These are phyloP conservation scores for Trachymyrmex septentrionalis DNA, from an alignment of 1,140 invertebrate species.

Conservation along the genomic window DNA sequence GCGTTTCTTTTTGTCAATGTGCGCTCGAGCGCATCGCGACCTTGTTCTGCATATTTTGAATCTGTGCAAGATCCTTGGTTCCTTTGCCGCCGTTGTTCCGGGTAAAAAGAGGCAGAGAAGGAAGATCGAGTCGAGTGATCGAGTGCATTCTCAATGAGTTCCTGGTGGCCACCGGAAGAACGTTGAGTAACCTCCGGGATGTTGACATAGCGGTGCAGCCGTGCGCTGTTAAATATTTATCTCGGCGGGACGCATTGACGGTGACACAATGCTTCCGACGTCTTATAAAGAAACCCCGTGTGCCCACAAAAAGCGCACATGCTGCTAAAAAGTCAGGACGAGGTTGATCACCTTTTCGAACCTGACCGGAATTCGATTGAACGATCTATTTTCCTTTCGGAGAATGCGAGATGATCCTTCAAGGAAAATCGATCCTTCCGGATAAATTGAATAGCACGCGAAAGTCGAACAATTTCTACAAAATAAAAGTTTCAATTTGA, in stretches of 20 bases:
- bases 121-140: constrained; percentile 60
- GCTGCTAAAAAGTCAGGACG: constrained; percentile 39
- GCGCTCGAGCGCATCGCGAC: constrained; percentile 71
- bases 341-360: constrained; percentile 33
- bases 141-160: constrained; percentile 56
- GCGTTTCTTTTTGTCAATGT: constrained; percentile 73
- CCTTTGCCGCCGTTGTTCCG: constrained; percentile 7
- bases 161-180: constrained; percentile 71
- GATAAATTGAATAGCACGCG: not conserved
- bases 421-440: constrained; percentile 16
- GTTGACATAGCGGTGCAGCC: constrained; percentile 68
- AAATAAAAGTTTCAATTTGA: not conserved
- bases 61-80: constrained; percentile 57
- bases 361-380: constrained; percentile 30
- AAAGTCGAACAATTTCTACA: not conserved
- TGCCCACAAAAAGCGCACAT: constrained; percentile 38
- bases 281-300: constrained; percentile 39
- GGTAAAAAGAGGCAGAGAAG: not conserved
- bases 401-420: constrained; percentile 4
- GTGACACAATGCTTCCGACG: constrained; percentile 50
- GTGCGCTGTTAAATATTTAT: constrained; percentile 77
- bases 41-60: constrained; percentile 78
- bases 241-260: constrained; percentile 31
- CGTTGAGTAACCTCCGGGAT: constrained; percentile 64
- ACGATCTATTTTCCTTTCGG: constrained; percentile 20